Base-by-base conservation (phyloP, 2,888 invertebrate genomes). In the Pristionchus entomophagus region DNA sequence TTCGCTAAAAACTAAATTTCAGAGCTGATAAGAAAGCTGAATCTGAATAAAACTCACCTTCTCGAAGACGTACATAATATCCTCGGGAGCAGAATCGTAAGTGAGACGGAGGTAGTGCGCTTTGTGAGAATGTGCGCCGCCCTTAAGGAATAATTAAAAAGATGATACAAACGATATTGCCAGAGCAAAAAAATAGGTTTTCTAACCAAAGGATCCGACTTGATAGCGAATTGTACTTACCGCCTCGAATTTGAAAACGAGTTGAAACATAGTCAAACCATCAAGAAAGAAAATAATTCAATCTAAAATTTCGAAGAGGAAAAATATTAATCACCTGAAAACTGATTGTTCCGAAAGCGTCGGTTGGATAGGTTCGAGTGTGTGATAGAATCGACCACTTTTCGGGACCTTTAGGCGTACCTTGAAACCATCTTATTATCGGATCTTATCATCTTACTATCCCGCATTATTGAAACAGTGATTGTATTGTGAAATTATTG, bases 291-390 rank as follows among this genome's bases (percentile, higher is more conserved):
- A 65, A 35, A 32, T 32, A 5, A 65, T 26, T 6, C 5, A 32
- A 29, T 29, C 65, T 32, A 19, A 6, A 14, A 22, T 59, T 59
- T 22, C 22, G n/a, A 59, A n/a, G n/a, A 32, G 12, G 62, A 32
- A 62, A 10, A 62, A 22, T 69, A 22, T 29, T 29, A 69, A n/a
- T 29, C 26, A 92, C 93, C 88, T 93, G 93, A 80, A 99, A 99
- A 94, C 99, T 98, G 90, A 99, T 96, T 77, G 97, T 97, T 69
- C 99, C 99, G 94, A 97, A 99, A 0, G 99, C 97, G 94, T 99
- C 98, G 0, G 99, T 99, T 22, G 97, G 96, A 81, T 96, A 96
- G 0, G 96, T 95, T 87, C 96, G 96, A 12, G 99, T 98, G 94
- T 98, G 97, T 92, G 96, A 87, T 19, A 88, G 86, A 29, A 93